Conservation (phyloP, 2,888 invertebrate species). For the Catocala fraxini region DNA sequence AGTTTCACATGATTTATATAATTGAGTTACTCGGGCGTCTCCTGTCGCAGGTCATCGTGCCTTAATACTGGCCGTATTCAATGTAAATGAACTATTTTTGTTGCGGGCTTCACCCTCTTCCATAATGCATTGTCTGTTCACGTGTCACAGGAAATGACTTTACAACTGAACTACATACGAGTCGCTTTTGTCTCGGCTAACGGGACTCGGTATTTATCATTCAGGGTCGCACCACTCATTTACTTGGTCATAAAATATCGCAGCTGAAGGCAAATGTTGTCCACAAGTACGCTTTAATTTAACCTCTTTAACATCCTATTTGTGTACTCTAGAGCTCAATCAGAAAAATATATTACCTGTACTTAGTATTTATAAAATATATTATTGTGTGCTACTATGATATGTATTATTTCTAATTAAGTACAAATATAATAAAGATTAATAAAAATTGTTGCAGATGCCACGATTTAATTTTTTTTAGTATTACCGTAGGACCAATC, state of each 20-base stretch:
- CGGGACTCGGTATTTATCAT: constrained; percentile 65
- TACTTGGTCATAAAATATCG: constrained; percentile 48
- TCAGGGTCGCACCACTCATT: constrained; percentile 65
- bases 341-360: too few species aligned
- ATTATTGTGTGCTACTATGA: too few species aligned
- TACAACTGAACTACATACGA: constrained; percentile 63
- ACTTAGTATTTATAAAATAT: too few species aligned
- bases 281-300: constrained; percentile 10
- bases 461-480: too few species aligned
- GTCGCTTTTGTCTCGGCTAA: constrained; percentile 66
- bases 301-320: not conserved
- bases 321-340: too few species aligned
- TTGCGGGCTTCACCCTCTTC: constrained; percentile 56
- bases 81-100: constrained; percentile 72
- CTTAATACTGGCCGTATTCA: constrained; percentile 58
- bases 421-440: too few species aligned
- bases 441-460: too few species aligned
- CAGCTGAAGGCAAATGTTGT: constrained; percentile 22
- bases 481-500: too few species aligned
- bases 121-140: constrained; percentile 61
- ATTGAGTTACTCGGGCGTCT: constrained; percentile 40
- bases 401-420: too few species aligned
- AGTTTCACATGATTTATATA: constrained; percentile 33
- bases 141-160: constrained; percentile 69
- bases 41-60: constrained; percentile 42